Percentiles rank a stretch among this genome's conserved stretches.
Evolutionary conservation across 2,113 vertebrate species (phyloP).

Genomic region (Conger conger): DNA sequence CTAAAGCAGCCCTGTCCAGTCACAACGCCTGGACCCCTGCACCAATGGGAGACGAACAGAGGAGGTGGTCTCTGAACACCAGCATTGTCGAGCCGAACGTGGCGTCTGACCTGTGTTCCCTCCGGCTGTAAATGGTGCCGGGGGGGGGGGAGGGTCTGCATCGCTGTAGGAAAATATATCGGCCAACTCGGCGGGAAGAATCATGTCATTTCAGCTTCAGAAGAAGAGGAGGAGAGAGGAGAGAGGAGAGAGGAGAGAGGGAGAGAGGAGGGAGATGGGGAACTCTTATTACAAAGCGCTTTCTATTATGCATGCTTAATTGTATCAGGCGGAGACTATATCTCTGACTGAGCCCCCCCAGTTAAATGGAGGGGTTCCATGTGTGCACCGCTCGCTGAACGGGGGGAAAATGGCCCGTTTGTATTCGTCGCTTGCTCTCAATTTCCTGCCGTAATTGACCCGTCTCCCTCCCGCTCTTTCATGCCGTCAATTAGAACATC

Average conservation of each 20-base stretch:
- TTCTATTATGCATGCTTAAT: neutral
- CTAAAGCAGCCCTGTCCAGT: neutral
- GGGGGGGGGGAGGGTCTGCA: neutral
- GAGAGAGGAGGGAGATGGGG: neutral
- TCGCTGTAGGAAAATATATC: neutral
- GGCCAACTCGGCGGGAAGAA: neutral
- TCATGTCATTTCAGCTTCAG: neutral
- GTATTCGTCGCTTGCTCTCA: constrained; percentile 28
- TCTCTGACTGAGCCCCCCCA: neutral
- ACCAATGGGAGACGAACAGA: neutral
- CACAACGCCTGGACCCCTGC: neutral
- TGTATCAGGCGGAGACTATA: neutral
- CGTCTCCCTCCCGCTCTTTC: constrained; percentile 41
- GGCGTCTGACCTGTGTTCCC: neutral
- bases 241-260: neutral
- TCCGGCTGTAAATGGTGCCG: neutral
- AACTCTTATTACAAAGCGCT: neutral
- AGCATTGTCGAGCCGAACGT: neutral
- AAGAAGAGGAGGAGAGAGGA: neutral
- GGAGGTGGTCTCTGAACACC: neutral
- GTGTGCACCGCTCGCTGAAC: neutral
- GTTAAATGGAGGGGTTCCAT: neutral
- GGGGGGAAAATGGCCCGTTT: neutral
- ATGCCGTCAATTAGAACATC: constrained; percentile 53
- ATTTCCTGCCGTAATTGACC: constrained; percentile 60